Base-by-base conservation (phyloP, 2,888 invertebrate species). In the Callinectes sapidus region DNA sequence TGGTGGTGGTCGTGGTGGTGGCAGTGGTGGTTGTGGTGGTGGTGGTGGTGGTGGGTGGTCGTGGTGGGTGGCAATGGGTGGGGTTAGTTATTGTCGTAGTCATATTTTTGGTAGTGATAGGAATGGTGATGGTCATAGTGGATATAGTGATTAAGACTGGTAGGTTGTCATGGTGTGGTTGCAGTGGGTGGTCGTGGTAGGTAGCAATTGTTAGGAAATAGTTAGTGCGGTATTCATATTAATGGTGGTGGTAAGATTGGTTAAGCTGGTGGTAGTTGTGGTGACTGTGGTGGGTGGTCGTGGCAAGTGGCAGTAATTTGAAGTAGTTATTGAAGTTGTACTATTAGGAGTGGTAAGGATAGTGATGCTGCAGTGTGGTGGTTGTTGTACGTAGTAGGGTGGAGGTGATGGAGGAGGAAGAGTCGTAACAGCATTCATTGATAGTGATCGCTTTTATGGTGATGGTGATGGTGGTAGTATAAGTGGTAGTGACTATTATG, bases 401-500 rank as follows among this genome's bases (percentile, higher is more conserved):
- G 71, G n/a, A 23, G 71, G 71, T 71, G 28, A 23, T 71, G 71
- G 71, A 28, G 71, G 71, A 28, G 71, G 71, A 10, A 23, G 3
- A 23, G 71, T 71, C 28, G 28, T 71, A n/a, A n/a, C 71, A 71
- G 71, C 13, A 71, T 71, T n/a, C n/a, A 3, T 71, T 71, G 71
- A 71, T 71, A 28, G 71, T 71, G 71, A 71, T 71, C 28, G n/a
- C 13, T 71, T 71, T 71, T 28, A 71, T 71, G 71, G 71, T 71
- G 71, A 28, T 71, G 71, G 71, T 71, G 71, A 28, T 71, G 71
- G 71, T 71, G 10, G 71, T n/a, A n/a, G 71, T 71, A 48, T 2
- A 48, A 13, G 71, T 71, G 28, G 71, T 71, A 71, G 71, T 71
- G 28, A 71, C 71, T n/a, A 71, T 71, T 71, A 28, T 71, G 71